Evolutionary conservation across 2,888 invertebrate species (phyloP).

Genomic region (Synanthedon formicaeformis): DNA sequence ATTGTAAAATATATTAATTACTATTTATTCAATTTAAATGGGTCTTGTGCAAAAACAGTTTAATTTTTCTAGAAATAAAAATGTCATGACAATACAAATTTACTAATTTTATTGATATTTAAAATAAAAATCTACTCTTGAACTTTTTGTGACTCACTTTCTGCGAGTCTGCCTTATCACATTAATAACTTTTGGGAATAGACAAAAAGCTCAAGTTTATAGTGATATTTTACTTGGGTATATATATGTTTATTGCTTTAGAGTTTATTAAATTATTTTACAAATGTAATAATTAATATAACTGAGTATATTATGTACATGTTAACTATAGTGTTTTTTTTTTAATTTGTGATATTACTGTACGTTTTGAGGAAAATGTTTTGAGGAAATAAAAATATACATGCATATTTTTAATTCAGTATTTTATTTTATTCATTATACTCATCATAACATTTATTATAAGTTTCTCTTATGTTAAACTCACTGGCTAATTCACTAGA

Average conservation of each 20-base stretch:
- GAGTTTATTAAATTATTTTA: not conserved
- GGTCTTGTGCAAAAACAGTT: too few relatives aligned
- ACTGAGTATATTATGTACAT: constrained; percentile 13
- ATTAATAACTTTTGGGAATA: too few relatives aligned
- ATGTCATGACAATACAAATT: too few relatives aligned
- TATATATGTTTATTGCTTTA: not conserved
- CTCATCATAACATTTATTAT: constrained; percentile 50
- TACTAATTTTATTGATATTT: too few relatives aligned
- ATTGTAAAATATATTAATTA: too few relatives aligned
- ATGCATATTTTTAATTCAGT: not conserved
- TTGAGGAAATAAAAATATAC: not conserved
- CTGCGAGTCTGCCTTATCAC: too few relatives aligned
- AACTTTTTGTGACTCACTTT: too few relatives aligned
- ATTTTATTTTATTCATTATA: constrained; percentile 50
- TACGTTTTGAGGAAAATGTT: too few relatives aligned
- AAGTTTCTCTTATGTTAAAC: constrained; percentile 50
- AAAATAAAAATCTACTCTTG: too few relatives aligned
- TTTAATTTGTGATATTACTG: not conserved
- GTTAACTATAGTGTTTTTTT: constrained; percentile 10
- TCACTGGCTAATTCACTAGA: constrained; percentile 65
- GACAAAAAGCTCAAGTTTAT: not conserved
- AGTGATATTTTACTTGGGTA: not conserved
- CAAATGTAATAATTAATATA: not conserved
- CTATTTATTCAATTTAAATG: too few relatives aligned
- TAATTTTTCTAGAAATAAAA: too few relatives aligned